Evolutionary conservation across 2,113 vertebrate genomes (phyloP).

Genomic region (Formicarius rufipectus): DNA sequence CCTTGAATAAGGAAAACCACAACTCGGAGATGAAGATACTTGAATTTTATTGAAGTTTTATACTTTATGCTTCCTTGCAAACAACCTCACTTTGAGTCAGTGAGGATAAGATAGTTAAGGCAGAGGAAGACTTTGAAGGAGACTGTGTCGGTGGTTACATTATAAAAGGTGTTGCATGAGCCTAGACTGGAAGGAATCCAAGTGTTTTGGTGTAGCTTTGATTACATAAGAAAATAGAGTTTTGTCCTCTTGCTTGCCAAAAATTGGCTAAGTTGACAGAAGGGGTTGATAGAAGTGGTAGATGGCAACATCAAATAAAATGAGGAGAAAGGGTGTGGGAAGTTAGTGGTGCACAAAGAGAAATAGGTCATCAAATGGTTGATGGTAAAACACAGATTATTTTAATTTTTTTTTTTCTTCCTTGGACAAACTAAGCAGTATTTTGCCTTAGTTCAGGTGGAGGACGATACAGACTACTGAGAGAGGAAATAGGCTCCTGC

Average conservation of each 20-base stretch:
- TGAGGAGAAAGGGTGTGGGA: background rate
- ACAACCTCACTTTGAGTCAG: accelerated
- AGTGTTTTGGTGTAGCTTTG: background rate
- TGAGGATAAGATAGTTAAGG: background rate
- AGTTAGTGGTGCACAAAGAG: background rate
- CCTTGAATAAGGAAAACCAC: background rate
- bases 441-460: background rate
- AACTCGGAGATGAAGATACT: background rate
- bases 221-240: background rate
- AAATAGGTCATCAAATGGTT: too few relatives aligned
- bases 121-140: background rate
- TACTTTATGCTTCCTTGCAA: background rate
- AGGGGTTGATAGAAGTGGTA: too few relatives aligned
- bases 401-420: background rate
- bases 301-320: accelerated
- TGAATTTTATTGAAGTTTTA: background rate
- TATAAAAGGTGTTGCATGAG: background rate
- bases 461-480: background rate
- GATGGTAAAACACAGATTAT: background rate
- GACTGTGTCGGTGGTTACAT: accelerated
- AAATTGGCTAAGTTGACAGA: background rate
- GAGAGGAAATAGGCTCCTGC: background rate
- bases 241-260: background rate
- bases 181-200: background rate
- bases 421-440: background rate